Base-by-base conservation (phyloP, 2,797 vertebrate genomes). In the Catamblyrhynchus diadema region DNA sequence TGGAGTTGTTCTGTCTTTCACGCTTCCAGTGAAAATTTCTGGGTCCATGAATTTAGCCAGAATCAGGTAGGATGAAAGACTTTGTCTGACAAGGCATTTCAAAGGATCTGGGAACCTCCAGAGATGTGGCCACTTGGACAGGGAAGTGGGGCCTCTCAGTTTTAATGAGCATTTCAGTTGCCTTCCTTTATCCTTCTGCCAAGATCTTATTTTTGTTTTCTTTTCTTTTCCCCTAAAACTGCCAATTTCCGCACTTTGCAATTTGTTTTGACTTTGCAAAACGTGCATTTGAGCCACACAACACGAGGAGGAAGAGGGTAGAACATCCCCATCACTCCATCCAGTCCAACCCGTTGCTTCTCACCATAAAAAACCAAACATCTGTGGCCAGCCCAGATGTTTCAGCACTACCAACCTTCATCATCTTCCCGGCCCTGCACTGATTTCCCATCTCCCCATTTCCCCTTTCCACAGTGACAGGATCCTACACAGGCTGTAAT, bases 31-130 rank as follows among this genome's bases (percentile, higher is more conserved):
- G n/a, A 74, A 74, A 94, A 89, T 41, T 51, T 90, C 71, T 86
- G 77, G 75, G 84, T 35, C 81, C 84, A 3, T 59, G 88, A 94
- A 84, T 86, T 92, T 91, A 85, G 78, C 92, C 88, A 66, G 86
- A 94, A 88, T 79, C 86, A 71, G 93, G 86, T 53, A 90, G 92
- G 93, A 96, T 95, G 95, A 96, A 94, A 97, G 96, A 59, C 67
- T 69, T 81, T 67, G 69, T 74, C 70, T 93, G 91, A 95, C 89
- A 65, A 90, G 73, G 75, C 60, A 48, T 93, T 95, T 96, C 96
- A 96, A 96, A 96, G 94, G 60, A 90, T 73, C 62, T 13, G 47
- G 93, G 60, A 95, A 91, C 93, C 93, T 94, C 87, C 8, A 5
- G 93, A 93, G 93, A 94, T 54, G 57, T 70, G 91, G 80, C 88